Conservation (phyloP, 2,113 vertebrate genomes). For the Zosterops lateralis region DNA sequence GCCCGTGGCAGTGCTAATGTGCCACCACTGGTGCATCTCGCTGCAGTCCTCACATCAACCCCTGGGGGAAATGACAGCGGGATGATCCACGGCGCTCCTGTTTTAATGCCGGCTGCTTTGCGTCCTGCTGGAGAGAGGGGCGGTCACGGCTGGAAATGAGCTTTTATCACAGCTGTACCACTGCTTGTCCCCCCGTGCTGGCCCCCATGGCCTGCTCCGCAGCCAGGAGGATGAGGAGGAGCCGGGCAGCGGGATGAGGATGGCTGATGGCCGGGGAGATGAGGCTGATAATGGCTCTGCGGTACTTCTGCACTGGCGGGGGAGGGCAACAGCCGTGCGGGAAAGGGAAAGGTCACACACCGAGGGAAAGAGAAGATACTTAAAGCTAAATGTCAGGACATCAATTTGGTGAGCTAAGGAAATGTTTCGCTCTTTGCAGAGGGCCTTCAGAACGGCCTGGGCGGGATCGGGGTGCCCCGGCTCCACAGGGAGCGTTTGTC, state of each 20-base stretch:
- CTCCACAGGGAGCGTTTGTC: not conserved
- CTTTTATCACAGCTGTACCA: not conserved
- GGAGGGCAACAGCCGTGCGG: not conserved
- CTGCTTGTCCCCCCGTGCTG: not conserved
- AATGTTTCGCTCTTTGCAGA: not conserved
- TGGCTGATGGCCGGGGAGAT: not conserved
- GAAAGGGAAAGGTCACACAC: constrained; percentile 48
- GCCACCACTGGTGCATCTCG: not conserved
- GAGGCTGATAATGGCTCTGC: not conserved
- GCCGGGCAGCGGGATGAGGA: not conserved
- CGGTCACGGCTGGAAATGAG: rapidly evolving
- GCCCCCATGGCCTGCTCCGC: not conserved
- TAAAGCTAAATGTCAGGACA: constrained; percentile 66
- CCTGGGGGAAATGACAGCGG: not conserved
- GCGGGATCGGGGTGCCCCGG: not conserved
- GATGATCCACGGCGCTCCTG: not conserved
- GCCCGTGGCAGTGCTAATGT: constrained; percentile 68
- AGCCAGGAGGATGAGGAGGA: not conserved
- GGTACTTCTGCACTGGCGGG: not conserved
- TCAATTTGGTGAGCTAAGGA: constrained; percentile 24
- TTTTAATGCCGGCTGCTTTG: not conserved
- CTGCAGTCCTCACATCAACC: not conserved
- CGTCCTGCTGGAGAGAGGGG: not conserved
- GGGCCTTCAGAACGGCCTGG: rapidly evolving
- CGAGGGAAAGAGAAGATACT: constrained; percentile 34